Evolutionary conservation across 1,140 invertebrate species (phyloP).

Genomic region (Grapholita molesta): DNA sequence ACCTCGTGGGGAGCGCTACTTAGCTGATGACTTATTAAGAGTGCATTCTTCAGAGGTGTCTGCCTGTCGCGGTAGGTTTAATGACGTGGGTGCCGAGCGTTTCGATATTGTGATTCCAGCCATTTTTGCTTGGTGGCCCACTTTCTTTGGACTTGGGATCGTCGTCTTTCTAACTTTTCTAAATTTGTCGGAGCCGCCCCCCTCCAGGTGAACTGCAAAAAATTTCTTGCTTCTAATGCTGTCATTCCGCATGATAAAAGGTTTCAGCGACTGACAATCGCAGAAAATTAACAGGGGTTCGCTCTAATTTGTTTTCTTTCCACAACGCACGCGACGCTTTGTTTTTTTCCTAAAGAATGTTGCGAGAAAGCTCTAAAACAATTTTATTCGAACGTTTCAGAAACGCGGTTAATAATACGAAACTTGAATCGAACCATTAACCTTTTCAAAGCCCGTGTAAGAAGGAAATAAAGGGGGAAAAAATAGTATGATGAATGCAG

Average conservation of each 20-base stretch:
- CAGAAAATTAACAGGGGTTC: conserved; percentile 28
- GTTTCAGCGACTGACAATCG: conserved; percentile 25
- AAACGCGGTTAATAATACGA: conserved; percentile 17
- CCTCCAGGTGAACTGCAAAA: background rate
- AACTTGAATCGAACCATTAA: conserved; percentile 28
- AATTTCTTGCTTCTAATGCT: conserved; percentile 22
- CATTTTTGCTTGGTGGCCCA: conserved; percentile 28
- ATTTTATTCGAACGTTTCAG: conserved; percentile 10
- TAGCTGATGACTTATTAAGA: conserved; percentile 77
- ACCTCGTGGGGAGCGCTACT: conserved; percentile 59
- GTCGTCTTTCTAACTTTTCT: background rate
- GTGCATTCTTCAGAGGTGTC: conserved; percentile 75
- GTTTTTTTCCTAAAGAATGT: conserved; percentile 17
- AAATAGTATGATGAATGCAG: conserved; percentile 37
- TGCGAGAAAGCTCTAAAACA: conserved; percentile 16
- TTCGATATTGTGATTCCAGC: conserved; percentile 36
- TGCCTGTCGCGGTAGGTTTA: conserved; percentile 65
- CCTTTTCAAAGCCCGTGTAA: conserved; percentile 28
- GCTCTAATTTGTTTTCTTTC: conserved; percentile 29
- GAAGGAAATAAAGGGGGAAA: conserved; percentile 20
- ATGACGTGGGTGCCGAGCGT: conserved; percentile 54
- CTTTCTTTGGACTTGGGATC: conserved; percentile 22
- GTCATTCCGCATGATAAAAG: conserved; percentile 27
- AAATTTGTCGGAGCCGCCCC: background rate
- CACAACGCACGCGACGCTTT: conserved; percentile 16